Conservation (phyloP, 2,888 invertebrate genomes). For the Drosophila macrospina region DNA sequence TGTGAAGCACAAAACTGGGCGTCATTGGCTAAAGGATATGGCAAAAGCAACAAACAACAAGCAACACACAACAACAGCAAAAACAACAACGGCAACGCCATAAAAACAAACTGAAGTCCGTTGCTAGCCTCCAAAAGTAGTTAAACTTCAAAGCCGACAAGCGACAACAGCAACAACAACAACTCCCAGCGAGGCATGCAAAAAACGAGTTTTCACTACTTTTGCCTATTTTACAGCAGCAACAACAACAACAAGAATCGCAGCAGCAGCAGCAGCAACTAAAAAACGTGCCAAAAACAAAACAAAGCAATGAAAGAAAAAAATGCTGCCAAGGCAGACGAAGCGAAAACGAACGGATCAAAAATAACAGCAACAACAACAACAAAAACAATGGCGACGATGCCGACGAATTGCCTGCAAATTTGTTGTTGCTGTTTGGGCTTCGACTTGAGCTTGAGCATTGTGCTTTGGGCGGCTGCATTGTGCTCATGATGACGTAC, state of each 20-base stretch:
- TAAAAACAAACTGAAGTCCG: constrained; percentile 36
- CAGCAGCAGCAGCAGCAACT: constrained; percentile 7
- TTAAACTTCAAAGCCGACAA: constrained; percentile 71
- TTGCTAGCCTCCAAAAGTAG: constrained; percentile 69
- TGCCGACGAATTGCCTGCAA: constrained; percentile 15
- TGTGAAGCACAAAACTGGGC: constrained; percentile 36
- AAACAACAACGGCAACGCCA: constrained; percentile 8
- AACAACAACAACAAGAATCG: constrained; percentile 26
- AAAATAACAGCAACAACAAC: constrained; percentile 41
- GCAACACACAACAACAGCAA: constrained; percentile 7
- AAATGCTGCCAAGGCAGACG: constrained; percentile 30
- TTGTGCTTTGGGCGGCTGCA: constrained; percentile 18
- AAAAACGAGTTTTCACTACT: constrained; percentile 77
- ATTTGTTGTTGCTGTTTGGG: constrained; percentile 9
- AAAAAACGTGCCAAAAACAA: constrained; percentile 53
- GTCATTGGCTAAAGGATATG: constrained; percentile 69
- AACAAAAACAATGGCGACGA: constrained; percentile 28
- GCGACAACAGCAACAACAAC: constrained; percentile 32
- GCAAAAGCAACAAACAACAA: constrained; percentile 46
- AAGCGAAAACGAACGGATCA: constrained; percentile 46
- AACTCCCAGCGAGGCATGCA: constrained; percentile 34
- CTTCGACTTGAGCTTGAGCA: neutral
- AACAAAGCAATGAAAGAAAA: constrained; percentile 10
- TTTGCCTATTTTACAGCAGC: constrained; percentile 72
- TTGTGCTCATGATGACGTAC: constrained; percentile 52